Evolutionary conservation across 2,888 invertebrate genomes (phyloP).

Genomic region (Andrena praecox): DNA sequence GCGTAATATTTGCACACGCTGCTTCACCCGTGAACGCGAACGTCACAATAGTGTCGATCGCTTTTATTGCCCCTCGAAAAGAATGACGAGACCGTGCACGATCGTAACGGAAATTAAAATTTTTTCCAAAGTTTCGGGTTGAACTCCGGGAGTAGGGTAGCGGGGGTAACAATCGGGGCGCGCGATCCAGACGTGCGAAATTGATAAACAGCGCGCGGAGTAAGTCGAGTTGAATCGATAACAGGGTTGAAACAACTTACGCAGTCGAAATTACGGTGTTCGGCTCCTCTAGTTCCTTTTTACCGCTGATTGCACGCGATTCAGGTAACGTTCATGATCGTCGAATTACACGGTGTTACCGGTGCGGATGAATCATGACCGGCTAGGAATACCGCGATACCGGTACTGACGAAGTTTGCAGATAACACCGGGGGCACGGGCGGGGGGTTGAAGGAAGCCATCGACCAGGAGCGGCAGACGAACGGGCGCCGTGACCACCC

Average conservation of each 20-base stretch:
- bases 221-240: constrained; percentile 28
- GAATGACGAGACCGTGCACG: not conserved
- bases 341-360: constrained; percentile 57
- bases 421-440: constrained; percentile 56
- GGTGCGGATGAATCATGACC: constrained; percentile 65
- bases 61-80: not conserved
- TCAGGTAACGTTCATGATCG: constrained; percentile 53
- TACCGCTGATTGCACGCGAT: constrained; percentile 64
- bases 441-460: constrained; percentile 64
- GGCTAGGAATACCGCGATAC: constrained; percentile 73
- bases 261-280: constrained; percentile 32
- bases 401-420: constrained; percentile 72
- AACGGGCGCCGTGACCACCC: constrained; percentile 74
- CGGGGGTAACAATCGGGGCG: not conserved
- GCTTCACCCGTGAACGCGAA: constrained; percentile 1
- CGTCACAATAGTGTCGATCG: constrained; percentile 34
- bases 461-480: constrained; percentile 78
- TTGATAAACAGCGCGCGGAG: constrained; percentile 39
- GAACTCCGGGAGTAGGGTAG: not conserved
- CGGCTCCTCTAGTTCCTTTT: constrained; percentile 32
- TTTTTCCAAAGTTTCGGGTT: not conserved
- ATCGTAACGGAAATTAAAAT: not conserved
- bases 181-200: constrained; percentile 36
- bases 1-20: constrained; percentile 46
- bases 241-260: constrained; percentile 49